phyloP scores from a whole-genome alignment of 2,888 invertebrate genomes.

The Mimachlamys varia region DNA sequence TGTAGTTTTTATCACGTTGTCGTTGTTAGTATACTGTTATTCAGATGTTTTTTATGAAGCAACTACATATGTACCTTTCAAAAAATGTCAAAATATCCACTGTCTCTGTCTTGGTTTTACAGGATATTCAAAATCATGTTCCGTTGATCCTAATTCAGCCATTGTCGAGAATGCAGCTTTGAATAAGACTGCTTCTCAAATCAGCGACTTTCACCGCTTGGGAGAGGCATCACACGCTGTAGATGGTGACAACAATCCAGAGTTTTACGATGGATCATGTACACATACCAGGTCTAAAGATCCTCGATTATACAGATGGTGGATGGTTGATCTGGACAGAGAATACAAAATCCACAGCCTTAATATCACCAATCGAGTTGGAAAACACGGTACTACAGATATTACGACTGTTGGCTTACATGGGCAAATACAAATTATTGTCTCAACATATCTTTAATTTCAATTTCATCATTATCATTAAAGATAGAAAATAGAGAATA shows the following conservation, averaged over 20 bases:
- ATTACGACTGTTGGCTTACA: too few species aligned
- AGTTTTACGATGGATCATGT: background rate
- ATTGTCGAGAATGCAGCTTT: background rate
- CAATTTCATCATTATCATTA: too few species aligned
- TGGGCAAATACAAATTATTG: too few species aligned
- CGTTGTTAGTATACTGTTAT: too few species aligned
- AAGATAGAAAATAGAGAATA: too few species aligned
- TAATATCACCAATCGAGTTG: background rate
- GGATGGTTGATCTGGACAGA: conserved; percentile 5
- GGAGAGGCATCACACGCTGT: background rate
- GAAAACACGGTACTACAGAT: too few species aligned
- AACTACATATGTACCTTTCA: too few species aligned
- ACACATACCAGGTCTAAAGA: background rate
- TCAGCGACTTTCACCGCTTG: background rate
- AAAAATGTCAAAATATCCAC: too few species aligned
- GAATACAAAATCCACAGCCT: background rate
- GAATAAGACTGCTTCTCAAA: background rate
- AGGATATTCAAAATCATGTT: background rate
- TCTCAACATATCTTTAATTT: too few species aligned
- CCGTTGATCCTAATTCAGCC: background rate
- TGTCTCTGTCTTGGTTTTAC: too few species aligned
- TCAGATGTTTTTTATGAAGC: too few species aligned
- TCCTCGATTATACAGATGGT: background rate
- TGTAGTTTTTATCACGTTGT: too few species aligned
- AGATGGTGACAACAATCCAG: background rate